Evolutionary conservation across 1,140 invertebrate genomes (phyloP).

Genomic region (Drosophila kikkawai): DNA sequence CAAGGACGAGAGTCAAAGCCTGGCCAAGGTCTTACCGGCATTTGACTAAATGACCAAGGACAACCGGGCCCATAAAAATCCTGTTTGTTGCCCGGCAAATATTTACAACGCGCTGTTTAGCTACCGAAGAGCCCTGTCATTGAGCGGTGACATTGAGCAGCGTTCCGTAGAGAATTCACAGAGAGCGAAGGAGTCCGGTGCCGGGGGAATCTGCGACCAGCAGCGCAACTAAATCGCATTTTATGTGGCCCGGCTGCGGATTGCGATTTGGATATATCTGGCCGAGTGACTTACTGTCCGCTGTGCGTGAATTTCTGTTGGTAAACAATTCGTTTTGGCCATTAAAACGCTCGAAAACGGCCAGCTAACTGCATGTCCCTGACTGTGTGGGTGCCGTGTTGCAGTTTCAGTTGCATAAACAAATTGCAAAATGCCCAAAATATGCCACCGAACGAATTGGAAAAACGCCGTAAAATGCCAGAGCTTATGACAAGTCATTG

Average conservation of each 20-base stretch:
- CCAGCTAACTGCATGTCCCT: conserved; percentile 26
- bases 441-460: conserved; percentile 25
- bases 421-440: conserved; percentile 54
- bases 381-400: conserved; percentile 23
- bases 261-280: conserved; percentile 28
- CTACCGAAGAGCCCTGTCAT: conserved; percentile 66
- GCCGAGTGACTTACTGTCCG: conserved; percentile 42
- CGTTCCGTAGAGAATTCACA: neutral
- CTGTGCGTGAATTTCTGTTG: conserved; percentile 70
- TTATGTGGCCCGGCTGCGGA: conserved; percentile 52
- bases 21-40: conserved; percentile 32
- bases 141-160: conserved; percentile 31
- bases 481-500: conserved; percentile 61
- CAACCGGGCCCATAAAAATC: conserved; percentile 49
- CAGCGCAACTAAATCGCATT: conserved; percentile 77
- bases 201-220: conserved; percentile 33
- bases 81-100: conserved; percentile 53
- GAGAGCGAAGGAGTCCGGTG: conserved; percentile 11
- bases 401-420: conserved; percentile 44
- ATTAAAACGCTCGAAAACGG: conserved; percentile 61
- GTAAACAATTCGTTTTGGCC: conserved; percentile 76
- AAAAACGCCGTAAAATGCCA: conserved; percentile 40
- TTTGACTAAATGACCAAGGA: conserved; percentile 61
- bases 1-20: conserved; percentile 52
- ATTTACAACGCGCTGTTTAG: conserved; percentile 65